phyloP scores from a whole-genome alignment of 23 tunicate genomes.

The Trididemnum miniatum region DNA sequence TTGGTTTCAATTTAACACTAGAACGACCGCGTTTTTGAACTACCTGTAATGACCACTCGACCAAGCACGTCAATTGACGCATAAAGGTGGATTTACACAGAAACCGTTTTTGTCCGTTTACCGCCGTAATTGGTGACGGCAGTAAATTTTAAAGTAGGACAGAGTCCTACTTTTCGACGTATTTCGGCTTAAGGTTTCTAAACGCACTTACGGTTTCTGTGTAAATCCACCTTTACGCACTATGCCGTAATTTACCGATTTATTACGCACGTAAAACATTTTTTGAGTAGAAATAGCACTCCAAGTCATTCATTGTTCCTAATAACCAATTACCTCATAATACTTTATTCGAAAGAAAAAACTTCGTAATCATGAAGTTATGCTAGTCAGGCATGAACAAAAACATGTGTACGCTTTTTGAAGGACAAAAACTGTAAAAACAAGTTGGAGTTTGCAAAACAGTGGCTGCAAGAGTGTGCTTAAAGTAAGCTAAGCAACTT shows the following conservation, averaged over 20 bases:
- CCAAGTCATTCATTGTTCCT: neutral
- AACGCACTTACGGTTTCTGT: too few species aligned
- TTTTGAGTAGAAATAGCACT: neutral
- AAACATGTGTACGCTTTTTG: neutral
- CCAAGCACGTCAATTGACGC: slow-evolving; percentile 12
- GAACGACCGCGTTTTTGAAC: slow-evolving; percentile 8
- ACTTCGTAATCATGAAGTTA: neutral
- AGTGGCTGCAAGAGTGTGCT: neutral
- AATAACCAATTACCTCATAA: neutral
- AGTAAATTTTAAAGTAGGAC: too few species aligned
- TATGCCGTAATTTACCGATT: neutral
- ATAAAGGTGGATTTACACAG: too few species aligned
- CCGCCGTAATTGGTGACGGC: too few species aligned
- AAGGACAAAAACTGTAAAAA: neutral
- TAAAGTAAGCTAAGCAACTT: slow-evolving; percentile 5
- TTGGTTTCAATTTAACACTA: slow-evolving; percentile 17
- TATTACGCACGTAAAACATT: neutral
- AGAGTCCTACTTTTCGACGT: too few species aligned
- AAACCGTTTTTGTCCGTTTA: too few species aligned
- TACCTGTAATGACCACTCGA: slow-evolving; percentile 23
- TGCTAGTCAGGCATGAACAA: neutral
- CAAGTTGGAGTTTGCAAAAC: slow-evolving; percentile 9
- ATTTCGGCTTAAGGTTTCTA: too few species aligned
- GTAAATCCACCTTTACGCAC: too few species aligned
- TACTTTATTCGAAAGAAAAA: neutral